phyloP scores from a whole-genome alignment of 2,888 invertebrate genomes.

The Mesodorylaimus sp. region DNA sequence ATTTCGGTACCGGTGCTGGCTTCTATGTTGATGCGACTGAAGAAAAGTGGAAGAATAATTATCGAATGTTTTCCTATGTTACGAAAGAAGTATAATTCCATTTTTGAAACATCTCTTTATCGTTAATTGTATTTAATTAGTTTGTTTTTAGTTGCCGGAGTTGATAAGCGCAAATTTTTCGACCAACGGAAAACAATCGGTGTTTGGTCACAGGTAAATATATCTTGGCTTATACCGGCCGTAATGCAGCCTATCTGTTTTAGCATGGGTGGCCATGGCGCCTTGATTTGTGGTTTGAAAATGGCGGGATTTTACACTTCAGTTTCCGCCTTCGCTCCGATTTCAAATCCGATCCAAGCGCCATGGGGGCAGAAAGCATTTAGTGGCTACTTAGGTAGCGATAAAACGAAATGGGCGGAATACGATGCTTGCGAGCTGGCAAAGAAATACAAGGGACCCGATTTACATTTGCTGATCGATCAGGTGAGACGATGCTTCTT shows the following conservation, averaged over 20 bases:
- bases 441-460: constrained; percentile 60
- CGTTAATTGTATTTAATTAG: constrained; percentile 7
- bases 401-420: constrained; percentile 37
- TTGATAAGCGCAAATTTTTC: neutral
- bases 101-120: constrained; percentile 20
- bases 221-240: neutral
- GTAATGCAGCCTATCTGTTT: neutral
- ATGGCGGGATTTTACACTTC: constrained; percentile 61
- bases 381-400: constrained; percentile 38
- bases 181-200: neutral
- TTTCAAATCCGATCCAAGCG: constrained; percentile 63
- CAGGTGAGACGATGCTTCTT: constrained; percentile 47
- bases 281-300: constrained; percentile 66
- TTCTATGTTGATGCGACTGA: constrained; percentile 81
- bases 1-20: constrained; percentile 85
- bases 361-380: constrained; percentile 51
- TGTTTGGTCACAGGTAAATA: neutral
- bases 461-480: constrained; percentile 64
- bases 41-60: constrained; percentile 77
- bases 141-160: constrained; percentile 7
- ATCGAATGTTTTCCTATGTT: constrained; percentile 86
- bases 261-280: constrained; percentile 98
- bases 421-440: constrained; percentile 76
- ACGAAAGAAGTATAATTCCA: constrained; percentile 46
- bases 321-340: constrained; percentile 86